Percentiles rank a stretch among this genome's conserved stretches.
These are phyloP conservation scores for Lacerta bilineata DNA, from an alignment of 2,797 vertebrate species.

Conservation along the genomic window DNA sequence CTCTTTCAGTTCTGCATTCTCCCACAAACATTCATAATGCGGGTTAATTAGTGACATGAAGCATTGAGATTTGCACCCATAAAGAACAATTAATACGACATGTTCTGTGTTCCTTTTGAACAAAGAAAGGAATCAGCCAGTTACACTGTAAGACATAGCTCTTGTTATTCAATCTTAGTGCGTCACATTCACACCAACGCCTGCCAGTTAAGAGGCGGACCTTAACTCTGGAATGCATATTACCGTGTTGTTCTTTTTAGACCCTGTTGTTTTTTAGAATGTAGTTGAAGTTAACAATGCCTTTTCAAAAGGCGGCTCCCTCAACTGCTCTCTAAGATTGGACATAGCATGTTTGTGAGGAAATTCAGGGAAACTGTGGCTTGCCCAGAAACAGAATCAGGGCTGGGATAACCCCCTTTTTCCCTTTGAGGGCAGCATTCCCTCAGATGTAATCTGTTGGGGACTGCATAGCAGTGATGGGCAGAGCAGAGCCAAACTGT, in stretches of 20 bases:
- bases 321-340: background rate
- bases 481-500: no score
- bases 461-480: no score
- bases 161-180: background rate
- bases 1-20: background rate
- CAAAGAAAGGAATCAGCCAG: background rate
- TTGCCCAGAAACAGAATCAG: background rate
- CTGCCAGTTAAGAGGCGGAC: background rate
- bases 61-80: constrained; percentile 20
- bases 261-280: background rate
- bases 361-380: background rate
- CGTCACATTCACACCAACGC: background rate
- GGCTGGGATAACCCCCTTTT: no score
- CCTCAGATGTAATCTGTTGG: no score
- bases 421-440: no score
- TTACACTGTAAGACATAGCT: background rate
- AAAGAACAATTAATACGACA: constrained; percentile 10
- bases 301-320: background rate
- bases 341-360: background rate
- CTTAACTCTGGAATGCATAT: background rate
- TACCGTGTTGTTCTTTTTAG: background rate
- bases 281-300: no score
- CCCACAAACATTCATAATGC: background rate
- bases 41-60: constrained; percentile 18
- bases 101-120: background rate